A percentile compares a stretch with the other conserved stretches of the same genome.
Conservation (phyloP, 2,113 vertebrate genomes). For the Phodopus roborovskii region DNA sequence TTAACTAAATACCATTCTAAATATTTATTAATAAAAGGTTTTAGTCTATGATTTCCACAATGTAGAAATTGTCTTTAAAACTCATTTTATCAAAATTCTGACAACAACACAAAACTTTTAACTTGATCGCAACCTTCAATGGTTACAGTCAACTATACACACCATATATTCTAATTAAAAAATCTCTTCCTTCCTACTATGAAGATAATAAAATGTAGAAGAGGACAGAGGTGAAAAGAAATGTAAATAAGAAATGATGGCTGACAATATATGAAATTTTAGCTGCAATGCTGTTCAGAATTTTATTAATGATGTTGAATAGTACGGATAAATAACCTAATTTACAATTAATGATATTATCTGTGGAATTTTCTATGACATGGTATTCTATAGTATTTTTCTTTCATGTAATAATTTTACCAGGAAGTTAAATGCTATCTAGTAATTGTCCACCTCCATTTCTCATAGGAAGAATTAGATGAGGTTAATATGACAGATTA, state of each 20-base stretch:
- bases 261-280: slow-evolving; percentile 7
- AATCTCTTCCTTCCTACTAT: not conserved
- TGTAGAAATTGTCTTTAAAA: slow-evolving; percentile 48
- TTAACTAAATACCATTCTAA: slow-evolving; percentile 58
- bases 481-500: not conserved
- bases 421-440: slow-evolving; percentile 29
- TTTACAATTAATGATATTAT: slow-evolving; percentile 3
- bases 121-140: not conserved
- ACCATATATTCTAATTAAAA: slow-evolving; percentile 41
- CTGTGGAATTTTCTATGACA: slow-evolving; percentile 41
- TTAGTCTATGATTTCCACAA: slow-evolving; percentile 52
- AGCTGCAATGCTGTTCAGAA: slow-evolving; percentile 7
- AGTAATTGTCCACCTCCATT: slow-evolving; percentile 1
- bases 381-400: not conserved
- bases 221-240: not conserved
- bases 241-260: slow-evolving; percentile 44
- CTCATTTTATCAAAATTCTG: slow-evolving; percentile 53
- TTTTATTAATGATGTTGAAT: slow-evolving; percentile 52
- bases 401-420: slow-evolving; percentile 49
- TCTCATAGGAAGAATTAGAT: not conserved
- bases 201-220: slow-evolving; percentile 34
- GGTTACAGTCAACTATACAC: not conserved
- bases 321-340: slow-evolving; percentile 25
- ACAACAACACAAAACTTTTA: slow-evolving; percentile 38
- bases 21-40: slow-evolving; percentile 44